phyloP scores from a whole-genome alignment of 2,797 vertebrate species.

The Anabacerthia variegaticeps region DNA sequence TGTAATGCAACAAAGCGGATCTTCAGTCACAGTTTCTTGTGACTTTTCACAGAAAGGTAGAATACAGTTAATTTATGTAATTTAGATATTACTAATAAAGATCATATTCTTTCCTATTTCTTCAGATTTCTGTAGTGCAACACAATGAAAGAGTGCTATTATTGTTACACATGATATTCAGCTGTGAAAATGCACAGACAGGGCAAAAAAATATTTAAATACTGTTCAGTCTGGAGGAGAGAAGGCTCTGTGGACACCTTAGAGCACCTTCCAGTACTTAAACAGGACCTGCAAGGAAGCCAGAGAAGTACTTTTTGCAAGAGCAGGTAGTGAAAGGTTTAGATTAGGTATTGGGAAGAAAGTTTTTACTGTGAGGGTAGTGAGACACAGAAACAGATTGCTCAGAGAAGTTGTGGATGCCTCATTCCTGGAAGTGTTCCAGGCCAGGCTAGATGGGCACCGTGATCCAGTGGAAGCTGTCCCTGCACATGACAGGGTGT shows the following conservation, averaged over 20 bases:
- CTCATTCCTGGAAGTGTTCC: background rate
- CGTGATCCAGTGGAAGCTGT: background rate
- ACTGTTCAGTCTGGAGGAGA: background rate
- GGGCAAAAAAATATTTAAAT: background rate
- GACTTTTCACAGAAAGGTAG: background rate
- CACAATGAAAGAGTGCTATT: background rate
- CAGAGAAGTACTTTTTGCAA: background rate
- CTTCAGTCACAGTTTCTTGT: background rate
- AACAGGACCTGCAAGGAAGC: background rate
- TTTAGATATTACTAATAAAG: background rate
- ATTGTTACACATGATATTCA: background rate
- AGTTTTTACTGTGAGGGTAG: rapidly evolving
- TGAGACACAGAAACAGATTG: background rate
- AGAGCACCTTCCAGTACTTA: background rate
- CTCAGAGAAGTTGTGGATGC: background rate
- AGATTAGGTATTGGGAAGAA: background rate
- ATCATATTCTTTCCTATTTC: background rate
- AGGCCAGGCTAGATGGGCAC: too few relatives aligned
- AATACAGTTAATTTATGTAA: background rate
- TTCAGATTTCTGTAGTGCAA: background rate
- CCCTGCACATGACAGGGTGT: background rate
- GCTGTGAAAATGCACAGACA: background rate
- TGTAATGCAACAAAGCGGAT: background rate
- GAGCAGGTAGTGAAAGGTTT: background rate
- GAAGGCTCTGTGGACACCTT: background rate